Base-by-base conservation (phyloP, 2,888 invertebrate genomes). In the Marronus borbonicus region DNA sequence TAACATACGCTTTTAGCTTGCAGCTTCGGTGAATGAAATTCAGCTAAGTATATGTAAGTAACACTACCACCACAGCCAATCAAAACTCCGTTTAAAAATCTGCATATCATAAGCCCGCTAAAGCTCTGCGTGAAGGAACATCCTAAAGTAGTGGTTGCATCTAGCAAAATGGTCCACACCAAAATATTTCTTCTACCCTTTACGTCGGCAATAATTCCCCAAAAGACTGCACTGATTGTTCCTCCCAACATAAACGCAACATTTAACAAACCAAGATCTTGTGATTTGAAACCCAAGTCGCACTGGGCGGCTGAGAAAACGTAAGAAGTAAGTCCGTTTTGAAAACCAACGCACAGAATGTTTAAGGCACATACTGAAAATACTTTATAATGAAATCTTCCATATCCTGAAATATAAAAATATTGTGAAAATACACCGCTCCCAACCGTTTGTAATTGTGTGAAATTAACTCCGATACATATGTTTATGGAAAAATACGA, bases 201-300 rank as follows among this genome's bases (percentile, higher is more conserved):
- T 68, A 93, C 92, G 87, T 97, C 96, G 0, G 95, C 94, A 80
- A 95, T 86, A 81, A 93, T 91, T 60, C 96, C 96, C 95, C 96
- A 95, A 76, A 95, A 88, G 88, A 94, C 94, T 0, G 95, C 94
- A 74, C 95, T 95, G 31, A 93, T 83, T 39, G 93, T 93, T 50
- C 94, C 93, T 81, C 94, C 95, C 70, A 93, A 89, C 89, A 95
- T 92, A 81, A 95, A 94, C 0, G 92, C 91, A 84, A 94, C 93
- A 84, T 94, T 95, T 77, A 95, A 90, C 55, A 92, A 89, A 0
- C 95, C 94, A 79, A 94, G 91, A 84, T 94, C 91, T 78, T 91
- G 90, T 0, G 94, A 93, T 10, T 91, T 90, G 10, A 95, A 89
- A 14, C 90, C 84, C 44, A 95, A 90, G 83, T 95, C 94, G 84